Evolutionary conservation across 2,113 vertebrate species (phyloP), one percentile per base, ranked within the genome.

Genomic region (Marmota monax): DNA sequence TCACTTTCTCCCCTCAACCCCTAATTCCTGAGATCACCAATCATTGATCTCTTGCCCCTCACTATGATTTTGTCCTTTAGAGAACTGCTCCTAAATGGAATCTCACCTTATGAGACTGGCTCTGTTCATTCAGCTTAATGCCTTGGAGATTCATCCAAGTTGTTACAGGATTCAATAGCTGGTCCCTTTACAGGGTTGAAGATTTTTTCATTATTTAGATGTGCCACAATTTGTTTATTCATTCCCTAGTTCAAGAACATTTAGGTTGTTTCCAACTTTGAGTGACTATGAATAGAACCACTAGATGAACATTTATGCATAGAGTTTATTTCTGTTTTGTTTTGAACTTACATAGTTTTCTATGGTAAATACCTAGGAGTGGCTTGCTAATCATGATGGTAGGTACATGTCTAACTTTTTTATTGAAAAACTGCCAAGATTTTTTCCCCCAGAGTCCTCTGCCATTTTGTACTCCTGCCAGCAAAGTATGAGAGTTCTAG

Each of bases 281-380:
- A 34, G 20, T 48, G 56, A 93, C 90, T 65, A 67, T 80, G 58
- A 83, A 84, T 79, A 93, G 70, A 84, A 79, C 22, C 67, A 72
- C 22, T 61, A 25, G 77, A 83, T 89, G 93, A 93, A 96, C 37
- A 93, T 84, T 96, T 72, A 29, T 23, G n/a, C 37, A 61, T 29
- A 78, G 42, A 56, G 25, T 83, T 70, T 32, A 29, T 45, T 32
- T 39, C 56, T 23, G 22, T 78, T 90, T 16, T 2, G 34, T 45
- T 32, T 39, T 56, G 58, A 95, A 76, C 11, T 3, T 45, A 58
- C 51, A 86, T 93, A 39, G 92, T 96, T 93, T 42, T 74, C 39
- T 88, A 34, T 39, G 42, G 29, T 45, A 94, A 95, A 78, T 85
- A 63, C 16, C 29, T 37, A 69, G 11, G 37, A 63, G 16, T 61